phyloP scores from a whole-genome alignment of 2,888 invertebrate species.

The Ormyrus rosae region DNA sequence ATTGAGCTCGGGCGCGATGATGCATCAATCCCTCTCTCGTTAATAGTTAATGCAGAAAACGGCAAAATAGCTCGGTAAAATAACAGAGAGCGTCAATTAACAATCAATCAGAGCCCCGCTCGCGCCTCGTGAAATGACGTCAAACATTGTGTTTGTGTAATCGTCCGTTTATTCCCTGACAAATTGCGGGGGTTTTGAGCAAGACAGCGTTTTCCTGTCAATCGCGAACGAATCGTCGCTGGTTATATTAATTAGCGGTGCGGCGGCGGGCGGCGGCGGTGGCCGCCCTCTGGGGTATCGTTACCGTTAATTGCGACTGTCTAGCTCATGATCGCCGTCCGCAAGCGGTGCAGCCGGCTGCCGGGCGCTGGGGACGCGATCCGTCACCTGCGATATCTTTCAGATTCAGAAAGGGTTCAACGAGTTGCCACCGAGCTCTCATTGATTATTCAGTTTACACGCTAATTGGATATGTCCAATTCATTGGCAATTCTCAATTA shows the following conservation, averaged over 20 bases:
- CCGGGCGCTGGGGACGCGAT: conserved; percentile 32
- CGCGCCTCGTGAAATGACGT: conserved; percentile 75
- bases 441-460: conserved; percentile 44
- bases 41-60: conserved; percentile 19
- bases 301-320: conserved; percentile 74
- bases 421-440: conserved; percentile 15
- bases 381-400: conserved; percentile 41
- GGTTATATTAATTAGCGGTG: conserved; percentile 74
- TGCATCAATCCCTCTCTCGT: conserved; percentile 9
- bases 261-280: not conserved
- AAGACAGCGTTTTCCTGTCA: conserved; percentile 66
- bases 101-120: conserved; percentile 75
- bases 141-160: conserved; percentile 75
- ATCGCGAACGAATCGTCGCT: conserved; percentile 55
- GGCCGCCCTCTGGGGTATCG: conserved; percentile 69
- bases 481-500: conserved; percentile 2
- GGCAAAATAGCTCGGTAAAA: conserved; percentile 56
- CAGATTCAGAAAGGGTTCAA: conserved; percentile 49
- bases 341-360: not conserved
- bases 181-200: conserved; percentile 67
- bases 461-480: conserved; percentile 45
- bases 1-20: not conserved
- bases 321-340: conserved; percentile 61
- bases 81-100: conserved; percentile 76
- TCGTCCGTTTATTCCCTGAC: conserved; percentile 76